Evolutionary conservation across 2,113 vertebrate species (phyloP).

Genomic region (Chrysemys picta): DNA sequence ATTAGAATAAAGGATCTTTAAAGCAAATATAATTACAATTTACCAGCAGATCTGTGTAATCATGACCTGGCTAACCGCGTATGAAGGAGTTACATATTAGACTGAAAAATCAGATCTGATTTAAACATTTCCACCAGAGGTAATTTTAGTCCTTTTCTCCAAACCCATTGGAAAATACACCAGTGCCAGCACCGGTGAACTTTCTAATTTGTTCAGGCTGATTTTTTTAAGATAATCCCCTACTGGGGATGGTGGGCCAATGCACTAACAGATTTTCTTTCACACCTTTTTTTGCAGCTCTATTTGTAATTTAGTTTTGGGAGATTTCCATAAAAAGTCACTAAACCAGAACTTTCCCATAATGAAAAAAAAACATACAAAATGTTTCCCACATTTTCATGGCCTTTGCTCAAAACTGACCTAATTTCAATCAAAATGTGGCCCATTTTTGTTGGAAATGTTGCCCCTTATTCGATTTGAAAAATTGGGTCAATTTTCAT

Average conservation of each 20-base stretch:
- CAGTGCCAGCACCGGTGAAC: neutral
- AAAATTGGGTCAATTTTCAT: slow-evolving; percentile 63
- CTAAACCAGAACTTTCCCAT: slow-evolving; percentile 45
- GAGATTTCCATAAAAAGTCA: slow-evolving; percentile 45
- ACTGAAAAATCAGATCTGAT: neutral
- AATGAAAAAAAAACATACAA: neutral
- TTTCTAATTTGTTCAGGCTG: neutral
- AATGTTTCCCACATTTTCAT: slow-evolving; percentile 30
- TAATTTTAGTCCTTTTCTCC: neutral
- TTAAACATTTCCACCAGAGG: neutral
- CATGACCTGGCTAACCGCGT: rapidly evolving
- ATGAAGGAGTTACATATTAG: neutral
- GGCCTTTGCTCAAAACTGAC: slow-evolving; percentile 62
- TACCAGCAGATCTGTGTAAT: neutral
- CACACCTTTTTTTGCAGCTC: neutral
- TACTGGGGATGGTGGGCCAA: neutral
- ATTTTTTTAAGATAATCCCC: neutral
- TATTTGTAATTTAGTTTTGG: slow-evolving; percentile 7
- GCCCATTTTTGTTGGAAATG: neutral
- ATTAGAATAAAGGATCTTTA: neutral
- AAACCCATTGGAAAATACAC: neutral
- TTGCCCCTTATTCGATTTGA: neutral
- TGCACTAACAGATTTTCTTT: neutral
- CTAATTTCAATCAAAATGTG: slow-evolving; percentile 49
- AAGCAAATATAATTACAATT: neutral